phyloP scores from a whole-genome alignment of 2,888 invertebrate genomes.

The Hybos culiciformis region DNA sequence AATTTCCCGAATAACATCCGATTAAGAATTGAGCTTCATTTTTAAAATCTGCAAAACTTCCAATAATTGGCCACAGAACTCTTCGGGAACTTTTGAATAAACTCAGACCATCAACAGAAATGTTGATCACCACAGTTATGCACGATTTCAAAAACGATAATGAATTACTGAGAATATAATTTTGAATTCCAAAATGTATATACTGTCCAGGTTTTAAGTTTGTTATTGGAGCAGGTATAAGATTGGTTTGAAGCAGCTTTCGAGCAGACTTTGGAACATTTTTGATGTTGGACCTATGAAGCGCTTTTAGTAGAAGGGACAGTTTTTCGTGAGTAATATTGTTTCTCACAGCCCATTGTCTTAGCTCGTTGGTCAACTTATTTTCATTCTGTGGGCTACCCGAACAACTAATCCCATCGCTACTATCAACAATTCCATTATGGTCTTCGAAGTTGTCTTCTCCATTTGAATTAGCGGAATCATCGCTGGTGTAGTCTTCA shows the following conservation, averaged over 20 bases:
- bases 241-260: background rate
- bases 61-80: slow-evolving; percentile 4
- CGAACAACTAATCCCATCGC: too few species aligned
- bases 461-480: too few species aligned
- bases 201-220: slow-evolving; percentile 1
- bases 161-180: background rate
- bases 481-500: background rate
- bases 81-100: slow-evolving; percentile 3
- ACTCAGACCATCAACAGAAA: slow-evolving; percentile 1
- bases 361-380: background rate
- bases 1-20: background rate
- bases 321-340: slow-evolving; percentile 1
- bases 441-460: too few species aligned
- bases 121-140: background rate
- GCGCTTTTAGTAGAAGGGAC: background rate
- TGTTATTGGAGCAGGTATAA: background rate
- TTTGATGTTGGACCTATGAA: slow-evolving; percentile 1
- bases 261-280: background rate
- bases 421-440: too few species aligned
- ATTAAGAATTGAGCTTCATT: background rate
- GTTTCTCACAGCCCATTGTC: background rate
- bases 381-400: too few species aligned
- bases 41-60: slow-evolving; percentile 3
- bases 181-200: slow-evolving; percentile 3
- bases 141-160: background rate